Percentiles rank a stretch among this genome's conserved stretches.
phyloP scores from a whole-genome alignment of 2,888 invertebrate genomes.

The Candidula unifasciata region DNA sequence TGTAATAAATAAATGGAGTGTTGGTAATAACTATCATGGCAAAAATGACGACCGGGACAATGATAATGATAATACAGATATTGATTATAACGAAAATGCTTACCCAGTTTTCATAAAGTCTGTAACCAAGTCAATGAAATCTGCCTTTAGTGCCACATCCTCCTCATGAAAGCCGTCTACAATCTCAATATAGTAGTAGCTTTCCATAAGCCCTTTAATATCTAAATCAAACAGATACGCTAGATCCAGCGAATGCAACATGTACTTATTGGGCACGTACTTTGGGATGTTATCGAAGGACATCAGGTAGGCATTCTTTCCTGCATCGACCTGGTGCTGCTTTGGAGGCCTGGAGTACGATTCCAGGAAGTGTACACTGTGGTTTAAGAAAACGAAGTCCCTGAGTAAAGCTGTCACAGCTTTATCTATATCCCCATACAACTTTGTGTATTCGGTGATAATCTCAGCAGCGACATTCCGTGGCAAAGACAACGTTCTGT shows the following conservation, averaged over 20 bases:
- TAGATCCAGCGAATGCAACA: neutral
- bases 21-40: too few species aligned
- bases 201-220: neutral
- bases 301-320: neutral
- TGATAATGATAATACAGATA: too few species aligned
- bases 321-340: neutral
- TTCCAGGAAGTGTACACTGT: neutral
- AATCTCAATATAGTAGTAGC: neutral
- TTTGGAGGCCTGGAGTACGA: neutral
- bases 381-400: neutral
- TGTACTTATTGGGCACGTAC: neutral
- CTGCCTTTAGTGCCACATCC: neutral
- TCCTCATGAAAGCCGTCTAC: constrained; percentile 5
- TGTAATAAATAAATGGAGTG: too few species aligned
- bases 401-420: neutral
- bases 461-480: neutral
- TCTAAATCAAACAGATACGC: constrained; percentile 2
- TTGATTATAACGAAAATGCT: too few species aligned
- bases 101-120: neutral
- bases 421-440: constrained; percentile 19
- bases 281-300: constrained; percentile 21
- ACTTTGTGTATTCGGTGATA: neutral
- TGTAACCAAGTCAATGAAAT: constrained; percentile 19
- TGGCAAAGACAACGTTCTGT: neutral
- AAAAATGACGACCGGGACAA: too few species aligned